Conservation (phyloP, 2,113 vertebrate genomes). For the Echinops telfairi region DNA sequence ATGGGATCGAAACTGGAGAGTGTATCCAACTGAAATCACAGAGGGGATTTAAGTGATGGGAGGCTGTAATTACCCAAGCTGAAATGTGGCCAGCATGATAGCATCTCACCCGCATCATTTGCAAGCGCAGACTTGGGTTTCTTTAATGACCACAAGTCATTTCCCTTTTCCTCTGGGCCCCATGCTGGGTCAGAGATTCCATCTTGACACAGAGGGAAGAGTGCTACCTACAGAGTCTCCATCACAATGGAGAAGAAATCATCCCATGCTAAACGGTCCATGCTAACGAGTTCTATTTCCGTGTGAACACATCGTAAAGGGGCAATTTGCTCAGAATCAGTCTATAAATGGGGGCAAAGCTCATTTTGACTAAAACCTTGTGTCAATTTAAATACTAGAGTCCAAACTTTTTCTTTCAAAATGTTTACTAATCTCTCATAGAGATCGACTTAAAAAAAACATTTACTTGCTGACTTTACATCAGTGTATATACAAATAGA, state of each 20-base stretch:
- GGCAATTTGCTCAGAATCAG: conserved; percentile 44
- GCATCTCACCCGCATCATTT: neutral
- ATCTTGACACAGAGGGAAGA: neutral
- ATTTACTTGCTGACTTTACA: too few species aligned
- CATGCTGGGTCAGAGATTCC: neutral
- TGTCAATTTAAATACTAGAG: conserved; percentile 15
- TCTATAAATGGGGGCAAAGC: neutral
- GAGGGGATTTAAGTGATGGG: neutral
- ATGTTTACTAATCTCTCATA: neutral
- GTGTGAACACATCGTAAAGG: conserved; percentile 52
- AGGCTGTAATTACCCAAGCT: neutral
- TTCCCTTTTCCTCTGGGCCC: neutral
- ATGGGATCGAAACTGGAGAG: neutral
- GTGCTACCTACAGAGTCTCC: neutral
- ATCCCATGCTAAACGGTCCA: conserved; percentile 3
- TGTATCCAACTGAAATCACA: neutral
- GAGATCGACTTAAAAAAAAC: neutral
- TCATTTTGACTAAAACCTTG: neutral
- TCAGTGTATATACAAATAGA: neutral
- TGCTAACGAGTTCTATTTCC: conserved; percentile 33
- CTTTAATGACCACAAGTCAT: neutral
- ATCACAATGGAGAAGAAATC: neutral
- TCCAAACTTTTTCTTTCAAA: conserved; percentile 57
- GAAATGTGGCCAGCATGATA: neutral
- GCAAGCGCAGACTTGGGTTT: neutral